Base-by-base conservation (phyloP, 2,888 invertebrate species). In the Plebejus argus region DNA sequence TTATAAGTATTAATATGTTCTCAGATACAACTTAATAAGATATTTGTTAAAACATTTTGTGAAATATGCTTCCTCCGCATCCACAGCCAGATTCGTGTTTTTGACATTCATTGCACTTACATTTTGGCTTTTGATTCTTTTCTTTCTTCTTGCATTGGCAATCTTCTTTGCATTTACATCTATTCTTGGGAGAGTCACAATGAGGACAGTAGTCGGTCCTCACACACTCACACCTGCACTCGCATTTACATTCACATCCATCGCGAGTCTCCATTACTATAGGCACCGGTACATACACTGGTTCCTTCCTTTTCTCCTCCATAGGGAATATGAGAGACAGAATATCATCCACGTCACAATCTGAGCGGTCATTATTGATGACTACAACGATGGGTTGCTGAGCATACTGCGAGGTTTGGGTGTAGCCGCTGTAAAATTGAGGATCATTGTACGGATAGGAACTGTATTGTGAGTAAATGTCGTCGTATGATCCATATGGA, bases 331-430 rank as follows among this genome's bases (percentile, higher is more conserved):
- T 78, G 0, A 78, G 35, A n/a, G 78, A 70, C 58, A 80, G 23
- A 10, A 80, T 35, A 28, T 81, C 80, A 15, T 72, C 70, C 61
- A 76, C 71, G n/a, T 77, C 77, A 53, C 77, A 76, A 35, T 79
- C 79, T 15, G 77, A 72, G 4, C 72, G 71, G 23, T 80, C 78
- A 58, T 75, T 79, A 66, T 80, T 70, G n/a, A 81, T 23, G 2
- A 81, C 78, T 56, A 81, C 49, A 10, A 81, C 77, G 23, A 80
- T 78, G 18, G 81, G 81, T 76, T 79, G 79, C 45, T 79, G 79
- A 45, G 70, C 76, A 56, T 78, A 76, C 12, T 74, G 74, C 23
- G 45, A 6, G 1, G 66, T 66, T 53, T 74, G 74, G 6, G 74
- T 10, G 74, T 74, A 74, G 49, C 49, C 18, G 53, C 49, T 5